Conservation (phyloP, 2,797 vertebrate genomes). For the Orestias chungarensis region DNA sequence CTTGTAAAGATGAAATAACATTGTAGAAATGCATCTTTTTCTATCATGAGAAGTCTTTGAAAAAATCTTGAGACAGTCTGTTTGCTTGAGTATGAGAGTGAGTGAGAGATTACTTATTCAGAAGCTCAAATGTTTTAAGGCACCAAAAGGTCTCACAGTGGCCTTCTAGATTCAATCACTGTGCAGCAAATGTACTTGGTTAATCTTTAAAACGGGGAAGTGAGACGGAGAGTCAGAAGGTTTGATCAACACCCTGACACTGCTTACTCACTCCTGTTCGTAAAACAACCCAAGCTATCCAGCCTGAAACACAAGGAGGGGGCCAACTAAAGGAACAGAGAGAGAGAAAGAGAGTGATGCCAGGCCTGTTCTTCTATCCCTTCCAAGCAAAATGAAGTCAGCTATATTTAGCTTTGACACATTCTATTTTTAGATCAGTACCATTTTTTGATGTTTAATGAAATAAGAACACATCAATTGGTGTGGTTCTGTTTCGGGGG, state of each 20-base stretch:
- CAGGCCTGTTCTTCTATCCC: slow-evolving; percentile 95
- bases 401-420: slow-evolving; percentile 93
- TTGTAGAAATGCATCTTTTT: slow-evolving; percentile 17
- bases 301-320: slow-evolving; percentile 80
- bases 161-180: slow-evolving; percentile 84
- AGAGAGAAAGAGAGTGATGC: slow-evolving; percentile 80
- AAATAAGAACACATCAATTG: slow-evolving; percentile 77
- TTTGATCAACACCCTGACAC: slow-evolving; percentile 85
- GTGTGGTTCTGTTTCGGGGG: slow-evolving; percentile 62
- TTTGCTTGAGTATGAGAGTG: slow-evolving; percentile 20
- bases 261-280: slow-evolving; percentile 75
- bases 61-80: slow-evolving; percentile 42
- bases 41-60: slow-evolving; percentile 6
- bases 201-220: slow-evolving; percentile 64
- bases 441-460: slow-evolving; percentile 92
- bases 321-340: slow-evolving; percentile 62
- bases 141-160: slow-evolving; percentile 78
- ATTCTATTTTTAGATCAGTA: slow-evolving; percentile 96
- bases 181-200: slow-evolving; percentile 85
- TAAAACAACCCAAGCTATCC: slow-evolving; percentile 73
- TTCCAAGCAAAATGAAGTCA: slow-evolving; percentile 88
- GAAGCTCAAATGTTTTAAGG: slow-evolving; percentile 88
- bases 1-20: slow-evolving; percentile 5
- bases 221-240: slow-evolving; percentile 71
- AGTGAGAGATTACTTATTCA: slow-evolving; percentile 75